Evolutionary conservation across 2,888 invertebrate genomes (phyloP).

Genomic region (Sepiola atlantica): DNA sequence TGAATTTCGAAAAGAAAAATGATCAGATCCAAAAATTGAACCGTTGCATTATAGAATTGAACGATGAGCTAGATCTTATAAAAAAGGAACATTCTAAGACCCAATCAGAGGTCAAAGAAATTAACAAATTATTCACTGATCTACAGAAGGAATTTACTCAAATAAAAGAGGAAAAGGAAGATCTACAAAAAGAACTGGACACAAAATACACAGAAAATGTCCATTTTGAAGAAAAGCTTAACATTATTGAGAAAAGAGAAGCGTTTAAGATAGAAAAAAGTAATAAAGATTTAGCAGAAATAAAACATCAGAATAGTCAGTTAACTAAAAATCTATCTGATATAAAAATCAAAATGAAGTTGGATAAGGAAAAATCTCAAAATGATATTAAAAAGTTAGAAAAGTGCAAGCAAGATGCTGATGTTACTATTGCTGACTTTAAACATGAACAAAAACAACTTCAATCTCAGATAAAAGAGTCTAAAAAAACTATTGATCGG

Average conservation of each 20-base stretch:
- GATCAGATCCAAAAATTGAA: background rate
- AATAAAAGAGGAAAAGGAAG: background rate
- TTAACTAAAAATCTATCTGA: conserved; percentile 15
- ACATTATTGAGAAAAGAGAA: background rate
- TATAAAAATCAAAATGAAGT: conserved; percentile 35
- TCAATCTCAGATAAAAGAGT: conserved; percentile 32
- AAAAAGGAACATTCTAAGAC: background rate
- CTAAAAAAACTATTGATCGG: background rate
- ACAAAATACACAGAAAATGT: background rate
- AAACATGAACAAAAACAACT: too few species aligned
- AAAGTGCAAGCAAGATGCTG: background rate
- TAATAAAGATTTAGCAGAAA: conserved; percentile 4
- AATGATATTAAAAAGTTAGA: background rate
- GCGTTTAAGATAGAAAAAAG: background rate
- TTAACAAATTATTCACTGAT: background rate
- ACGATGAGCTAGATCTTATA: background rate
- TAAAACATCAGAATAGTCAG: background rate
- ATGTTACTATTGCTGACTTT: background rate
- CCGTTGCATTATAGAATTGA: background rate
- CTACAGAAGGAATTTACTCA: background rate
- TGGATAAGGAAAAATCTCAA: background rate
- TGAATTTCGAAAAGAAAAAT: background rate
- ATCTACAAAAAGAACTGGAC: background rate
- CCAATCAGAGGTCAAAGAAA: background rate
- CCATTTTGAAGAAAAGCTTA: background rate